Base-by-base conservation (phyloP, 92 coral and sea anemone species). In the Virgularia gustaviana region DNA sequence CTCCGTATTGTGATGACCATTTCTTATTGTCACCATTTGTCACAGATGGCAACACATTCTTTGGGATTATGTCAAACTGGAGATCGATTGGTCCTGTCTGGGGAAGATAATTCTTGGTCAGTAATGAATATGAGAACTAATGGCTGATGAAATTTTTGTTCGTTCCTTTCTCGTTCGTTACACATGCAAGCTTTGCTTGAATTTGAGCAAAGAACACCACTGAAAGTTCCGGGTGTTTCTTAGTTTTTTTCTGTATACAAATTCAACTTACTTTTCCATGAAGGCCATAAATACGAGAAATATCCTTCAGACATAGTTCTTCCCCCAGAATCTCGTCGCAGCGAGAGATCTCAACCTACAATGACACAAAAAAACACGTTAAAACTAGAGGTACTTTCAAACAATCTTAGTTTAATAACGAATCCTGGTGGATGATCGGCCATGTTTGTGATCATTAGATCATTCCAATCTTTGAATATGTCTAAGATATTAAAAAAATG, bases 231-330 rank as follows among this genome's bases (percentile, higher is more conserved):
- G n/a, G n/a, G n/a, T n/a, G n/a, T n/a, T n/a, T n/a, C n/a, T n/a
- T n/a, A n/a, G n/a, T n/a, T n/a, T n/a, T n/a, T n/a, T n/a, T n/a
- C n/a, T n/a, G n/a, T n/a, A n/a, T n/a, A n/a, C n/a, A n/a, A n/a
- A n/a, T n/a, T 20, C 20, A 47, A 20, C 67, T 33, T 57, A 89
- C 96, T 87, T 86, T 89, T 37, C 83, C 75, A 67, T 89, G 83
- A 22, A 89, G 90, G 2, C 96, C 96, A 71, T 89, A 89, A 44
- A 89, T 89, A 42, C 88, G 80, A 30, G 84, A 75, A 64, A 89
- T 76, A 78, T 89, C 90, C 32, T 89, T 83, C 83, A 86, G 78
- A 16, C 87, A 82, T 53, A 89, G 57, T 44, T 86, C 75, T 19
- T 71, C 90, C 32, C 79, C 73, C 23, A 89, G 49, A 9, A 89